phyloP scores from a whole-genome alignment of 2,888 invertebrate species.

The Ochropleura leucogaster region DNA sequence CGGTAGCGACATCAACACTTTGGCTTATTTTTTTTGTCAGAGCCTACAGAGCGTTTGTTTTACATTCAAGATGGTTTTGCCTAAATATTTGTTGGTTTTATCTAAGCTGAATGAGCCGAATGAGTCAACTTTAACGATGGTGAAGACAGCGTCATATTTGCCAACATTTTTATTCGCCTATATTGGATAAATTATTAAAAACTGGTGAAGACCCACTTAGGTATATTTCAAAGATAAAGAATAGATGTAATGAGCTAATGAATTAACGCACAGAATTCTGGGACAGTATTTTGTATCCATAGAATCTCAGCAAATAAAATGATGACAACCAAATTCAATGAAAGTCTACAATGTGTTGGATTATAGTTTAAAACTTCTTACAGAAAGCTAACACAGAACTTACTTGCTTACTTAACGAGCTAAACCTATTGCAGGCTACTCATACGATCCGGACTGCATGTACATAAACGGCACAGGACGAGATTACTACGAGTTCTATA shows the following conservation, averaged over 20 bases:
- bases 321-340: background rate
- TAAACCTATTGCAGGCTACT: conserved; percentile 92
- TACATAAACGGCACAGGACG: conserved; percentile 98
- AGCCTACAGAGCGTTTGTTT: background rate
- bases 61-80: too few species aligned
- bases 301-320: background rate
- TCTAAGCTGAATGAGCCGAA: background rate
- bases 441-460: conserved; percentile 98
- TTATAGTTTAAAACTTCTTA: too few species aligned
- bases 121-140: background rate
- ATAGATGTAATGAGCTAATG: background rate
- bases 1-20: conserved; percentile 46
- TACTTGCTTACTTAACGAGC: background rate
- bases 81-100: background rate
- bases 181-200: background rate
- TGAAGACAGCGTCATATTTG: background rate
- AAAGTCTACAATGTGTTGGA: background rate
- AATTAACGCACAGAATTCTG: background rate
- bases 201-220: background rate
- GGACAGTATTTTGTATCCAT: background rate
- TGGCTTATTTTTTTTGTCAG: conserved; percentile 32
- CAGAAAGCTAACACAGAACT: too few species aligned
- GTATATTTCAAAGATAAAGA: background rate
- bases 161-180: background rate
- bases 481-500: conserved; percentile 98